These are phyloP conservation scores for Myotis davidii DNA, from an alignment of 2,113 vertebrate genomes.

Conservation along the genomic window DNA sequence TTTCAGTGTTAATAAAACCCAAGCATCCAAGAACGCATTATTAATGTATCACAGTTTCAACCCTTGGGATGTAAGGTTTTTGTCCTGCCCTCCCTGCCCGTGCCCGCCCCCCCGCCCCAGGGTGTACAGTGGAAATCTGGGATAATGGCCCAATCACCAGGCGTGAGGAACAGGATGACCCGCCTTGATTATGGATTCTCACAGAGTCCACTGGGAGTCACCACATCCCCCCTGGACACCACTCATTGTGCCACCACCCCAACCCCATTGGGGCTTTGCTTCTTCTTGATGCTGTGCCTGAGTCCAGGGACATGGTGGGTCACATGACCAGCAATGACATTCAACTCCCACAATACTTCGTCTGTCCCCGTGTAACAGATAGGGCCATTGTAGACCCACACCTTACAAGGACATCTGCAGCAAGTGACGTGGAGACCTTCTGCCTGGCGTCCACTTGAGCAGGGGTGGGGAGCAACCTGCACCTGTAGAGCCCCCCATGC, in stretches of 20 bases:
- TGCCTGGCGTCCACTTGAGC: no score
- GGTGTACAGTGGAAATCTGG: slow-evolving; percentile 53
- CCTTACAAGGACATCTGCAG: background rate
- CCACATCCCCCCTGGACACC: background rate
- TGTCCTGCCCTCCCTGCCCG: background rate
- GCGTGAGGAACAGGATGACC: background rate
- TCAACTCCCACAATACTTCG: fast-evolving
- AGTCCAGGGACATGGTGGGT: background rate
- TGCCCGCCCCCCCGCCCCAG: background rate
- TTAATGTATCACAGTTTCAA: slow-evolving; percentile 58
- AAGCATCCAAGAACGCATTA: background rate
- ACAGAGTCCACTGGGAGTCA: background rate
- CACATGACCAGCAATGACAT: background rate
- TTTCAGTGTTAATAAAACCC: slow-evolving; percentile 60
- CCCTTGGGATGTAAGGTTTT: slow-evolving; percentile 5
- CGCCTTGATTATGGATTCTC: background rate
- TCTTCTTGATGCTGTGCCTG: background rate
- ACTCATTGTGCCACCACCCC: background rate
- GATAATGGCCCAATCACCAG: fast-evolving
- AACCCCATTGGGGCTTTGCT: fast-evolving
- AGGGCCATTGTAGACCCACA: background rate
- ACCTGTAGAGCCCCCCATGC: background rate
- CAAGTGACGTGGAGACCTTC: background rate
- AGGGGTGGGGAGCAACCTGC: background rate
- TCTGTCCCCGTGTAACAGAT: background rate